Conservation (phyloP, 2,797 vertebrate genomes). For the Pseudochirops corinnae region DNA sequence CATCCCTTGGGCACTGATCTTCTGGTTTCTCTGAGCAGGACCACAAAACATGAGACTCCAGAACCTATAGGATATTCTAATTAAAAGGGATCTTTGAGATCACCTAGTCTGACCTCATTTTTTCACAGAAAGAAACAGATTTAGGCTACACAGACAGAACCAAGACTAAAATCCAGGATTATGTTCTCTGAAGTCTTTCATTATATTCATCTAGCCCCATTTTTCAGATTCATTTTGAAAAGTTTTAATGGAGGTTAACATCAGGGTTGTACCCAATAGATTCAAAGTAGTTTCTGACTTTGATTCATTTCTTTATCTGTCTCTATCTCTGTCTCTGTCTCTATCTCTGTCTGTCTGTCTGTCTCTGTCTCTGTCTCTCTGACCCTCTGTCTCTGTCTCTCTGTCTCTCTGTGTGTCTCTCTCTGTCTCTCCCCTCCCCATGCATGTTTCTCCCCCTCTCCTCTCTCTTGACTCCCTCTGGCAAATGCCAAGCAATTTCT, state of each 20-base stretch:
- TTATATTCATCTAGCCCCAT: not conserved
- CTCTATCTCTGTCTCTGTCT: too few relatives aligned
- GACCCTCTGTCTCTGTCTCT: too few relatives aligned
- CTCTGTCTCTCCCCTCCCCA: not conserved
- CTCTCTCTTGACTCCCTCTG: conserved; percentile 31
- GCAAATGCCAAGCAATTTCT: conserved; percentile 14
- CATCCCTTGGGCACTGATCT: not conserved
- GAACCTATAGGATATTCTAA: not conserved
- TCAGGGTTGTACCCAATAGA: not conserved
- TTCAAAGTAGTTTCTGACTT: not conserved
- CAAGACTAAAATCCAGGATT: not conserved
- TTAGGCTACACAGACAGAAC: not conserved
- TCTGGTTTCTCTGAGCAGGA: not conserved
- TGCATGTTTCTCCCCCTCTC: not conserved
- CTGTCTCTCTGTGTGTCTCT: too few relatives aligned
- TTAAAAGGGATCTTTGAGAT: not conserved
- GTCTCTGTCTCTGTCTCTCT: not conserved
- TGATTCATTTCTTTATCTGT: not conserved
- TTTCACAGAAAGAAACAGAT: not conserved
- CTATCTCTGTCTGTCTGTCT: not conserved
- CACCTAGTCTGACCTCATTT: not conserved
- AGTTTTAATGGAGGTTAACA: not conserved
- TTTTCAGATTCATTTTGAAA: not conserved
- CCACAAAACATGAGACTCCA: not conserved
- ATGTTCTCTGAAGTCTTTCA: not conserved